A percentile compares a stretch with the other conserved stretches of the same genome.
Conservation (phyloP, 2,797 vertebrate genomes). For the Xiphophorus birchmanni region DNA sequence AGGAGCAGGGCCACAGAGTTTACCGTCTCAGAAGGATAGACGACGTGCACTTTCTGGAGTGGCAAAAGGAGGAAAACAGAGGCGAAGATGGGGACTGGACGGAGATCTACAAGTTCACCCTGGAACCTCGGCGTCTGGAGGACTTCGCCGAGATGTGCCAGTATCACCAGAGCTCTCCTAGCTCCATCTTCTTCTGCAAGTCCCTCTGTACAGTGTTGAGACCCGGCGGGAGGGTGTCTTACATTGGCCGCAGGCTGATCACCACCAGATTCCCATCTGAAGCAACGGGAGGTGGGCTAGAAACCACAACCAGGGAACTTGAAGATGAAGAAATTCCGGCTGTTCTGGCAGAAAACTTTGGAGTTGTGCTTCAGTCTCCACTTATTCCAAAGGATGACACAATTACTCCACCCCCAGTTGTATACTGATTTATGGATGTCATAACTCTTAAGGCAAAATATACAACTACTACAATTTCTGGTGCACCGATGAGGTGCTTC, state of each 20-base stretch:
- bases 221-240: slow-evolving; percentile 70
- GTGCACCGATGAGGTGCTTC: no score
- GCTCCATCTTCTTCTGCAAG: slow-evolving; percentile 81
- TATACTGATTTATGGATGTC: slow-evolving; percentile 45
- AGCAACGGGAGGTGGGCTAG: slow-evolving; percentile 19
- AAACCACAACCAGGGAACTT: slow-evolving; percentile 62
- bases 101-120: slow-evolving; percentile 79
- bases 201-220: slow-evolving; percentile 77
- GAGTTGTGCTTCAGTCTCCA: slow-evolving; percentile 63
- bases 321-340: slow-evolving; percentile 76
- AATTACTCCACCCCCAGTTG: slow-evolving; percentile 45
- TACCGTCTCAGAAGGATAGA: slow-evolving; percentile 64
- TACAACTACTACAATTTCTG: background rate
- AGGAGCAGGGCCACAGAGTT: slow-evolving; percentile 70
- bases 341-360: slow-evolving; percentile 75
- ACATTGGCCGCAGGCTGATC: slow-evolving; percentile 75
- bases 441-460: background rate
- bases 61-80: slow-evolving; percentile 47
- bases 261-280: slow-evolving; percentile 50
- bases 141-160: slow-evolving; percentile 79
- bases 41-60: slow-evolving; percentile 67
- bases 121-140: slow-evolving; percentile 62
- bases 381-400: slow-evolving; percentile 78
- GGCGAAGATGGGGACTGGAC: slow-evolving; percentile 54
- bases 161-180: slow-evolving; percentile 81